Conservation (phyloP, 1,140 invertebrate genomes). For the Neuroterus valhalla region DNA sequence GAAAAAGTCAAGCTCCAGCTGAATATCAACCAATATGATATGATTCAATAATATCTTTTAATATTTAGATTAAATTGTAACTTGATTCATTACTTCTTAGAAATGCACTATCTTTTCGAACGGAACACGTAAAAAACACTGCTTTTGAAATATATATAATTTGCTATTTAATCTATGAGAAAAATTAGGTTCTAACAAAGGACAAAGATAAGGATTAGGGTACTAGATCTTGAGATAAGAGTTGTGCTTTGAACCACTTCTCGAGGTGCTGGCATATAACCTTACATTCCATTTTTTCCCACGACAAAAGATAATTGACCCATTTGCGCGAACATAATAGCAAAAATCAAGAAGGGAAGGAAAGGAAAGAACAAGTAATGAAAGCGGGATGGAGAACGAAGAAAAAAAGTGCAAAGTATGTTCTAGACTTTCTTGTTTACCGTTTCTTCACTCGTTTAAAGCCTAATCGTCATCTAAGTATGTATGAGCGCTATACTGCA, state of each 20-base stretch:
- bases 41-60: too few relatives aligned
- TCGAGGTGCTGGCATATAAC: slow-evolving; percentile 16
- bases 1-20: too few relatives aligned
- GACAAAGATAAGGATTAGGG: not conserved
- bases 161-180: too few relatives aligned
- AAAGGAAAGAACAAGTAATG: not conserved
- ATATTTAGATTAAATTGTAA: too few relatives aligned
- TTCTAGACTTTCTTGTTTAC: slow-evolving; percentile 1
- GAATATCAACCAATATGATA: too few relatives aligned
- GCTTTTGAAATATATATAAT: too few relatives aligned
- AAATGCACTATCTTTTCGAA: too few relatives aligned
- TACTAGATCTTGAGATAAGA: not conserved
- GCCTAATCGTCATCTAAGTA: slow-evolving; percentile 22
- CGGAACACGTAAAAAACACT: too few relatives aligned
- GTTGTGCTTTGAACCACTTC: not conserved
- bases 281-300: slow-evolving; percentile 3
- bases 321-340: not conserved
- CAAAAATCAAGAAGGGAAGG: not conserved
- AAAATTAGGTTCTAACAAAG: not conserved
- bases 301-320: not conserved
- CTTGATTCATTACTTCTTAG: too few relatives aligned
- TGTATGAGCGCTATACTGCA: slow-evolving; percentile 46
- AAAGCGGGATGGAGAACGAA: not conserved
- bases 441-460: slow-evolving; percentile 26
- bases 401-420: not conserved